Evolutionary conservation across 2,888 invertebrate species (phyloP), one percentile per base, ranked within the genome.

Genomic region (Meandrusa payeni): DNA sequence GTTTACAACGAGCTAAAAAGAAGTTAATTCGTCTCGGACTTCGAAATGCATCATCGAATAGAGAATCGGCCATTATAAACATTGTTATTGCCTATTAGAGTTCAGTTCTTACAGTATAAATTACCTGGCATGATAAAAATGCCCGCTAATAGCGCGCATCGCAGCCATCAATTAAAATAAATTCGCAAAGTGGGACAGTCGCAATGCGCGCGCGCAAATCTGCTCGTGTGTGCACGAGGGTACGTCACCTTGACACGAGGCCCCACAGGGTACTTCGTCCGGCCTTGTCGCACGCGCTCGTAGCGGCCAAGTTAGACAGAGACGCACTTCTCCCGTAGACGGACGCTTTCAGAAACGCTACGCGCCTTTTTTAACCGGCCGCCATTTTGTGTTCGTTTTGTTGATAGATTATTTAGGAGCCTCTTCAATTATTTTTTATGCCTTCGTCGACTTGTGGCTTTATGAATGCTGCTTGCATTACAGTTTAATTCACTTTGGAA

Each of bases 321-420:
- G 82, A 82, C 57, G 52, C 63, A 52, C 23, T 44, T 58, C 51
- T 58, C 61, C 69, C 82, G 85, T 82, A 83, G 82, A 81, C 71
- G 51, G 69, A 77, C 80, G 85, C 85, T 86, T 86, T 85, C 85
- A 80, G 85, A 82, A 75, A 76, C 71, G 83, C 83, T 83, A 83
- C 83, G 82, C 78, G 73, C 65, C 64, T 64, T 59, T n/a, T n/a
- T 58, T 53, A 52, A 50, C 51, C 62, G 59, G 51, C 75, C 61
- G 83, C 85, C 85, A 85, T 86, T 73, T 86, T 85, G 81, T 75
- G 61, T 67, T 70, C 70, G 65, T 73, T 75, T 76, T 71, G 69
- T 75, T 63, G 69, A 68, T 65, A 64, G 64, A 69, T 69, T 70
- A 71, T 73, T 74, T 57, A 49, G 55, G 52, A 54, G 51, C 51